These are phyloP conservation scores for Lerista edwardsae DNA, from an alignment of 2,797 vertebrate genomes.

Conservation along the genomic window DNA sequence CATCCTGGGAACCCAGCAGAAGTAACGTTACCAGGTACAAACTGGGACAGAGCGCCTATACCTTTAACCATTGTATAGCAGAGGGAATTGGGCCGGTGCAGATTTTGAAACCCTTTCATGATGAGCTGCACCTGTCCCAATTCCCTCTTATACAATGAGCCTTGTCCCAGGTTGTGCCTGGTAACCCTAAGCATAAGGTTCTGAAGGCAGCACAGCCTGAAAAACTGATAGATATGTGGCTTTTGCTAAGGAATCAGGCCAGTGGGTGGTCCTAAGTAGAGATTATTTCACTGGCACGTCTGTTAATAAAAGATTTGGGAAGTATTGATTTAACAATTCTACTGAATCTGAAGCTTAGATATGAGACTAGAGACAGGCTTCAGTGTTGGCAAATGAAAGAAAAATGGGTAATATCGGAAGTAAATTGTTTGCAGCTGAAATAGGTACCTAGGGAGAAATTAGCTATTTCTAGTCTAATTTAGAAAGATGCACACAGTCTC, in stretches of 20 bases:
- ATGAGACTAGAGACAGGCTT: not conserved
- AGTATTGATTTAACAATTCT: not conserved
- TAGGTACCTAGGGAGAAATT: not conserved
- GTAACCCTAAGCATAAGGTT: no score
- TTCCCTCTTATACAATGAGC: no score
- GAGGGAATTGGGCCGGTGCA: no score
- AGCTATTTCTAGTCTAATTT: not conserved
- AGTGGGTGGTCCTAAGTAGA: not conserved
- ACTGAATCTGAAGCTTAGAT: constrained; percentile 27
- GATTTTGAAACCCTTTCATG: no score
- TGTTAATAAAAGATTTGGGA: not conserved
- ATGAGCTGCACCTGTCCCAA: no score
- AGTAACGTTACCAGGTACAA: no score
- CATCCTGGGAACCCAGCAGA: not conserved
- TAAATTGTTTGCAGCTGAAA: not conserved
- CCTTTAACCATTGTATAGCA: no score
- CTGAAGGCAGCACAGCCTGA: not conserved
- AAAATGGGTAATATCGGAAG: constrained; percentile 30
- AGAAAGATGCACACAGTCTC: not conserved
- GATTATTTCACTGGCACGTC: not conserved
- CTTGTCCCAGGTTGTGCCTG: no score
- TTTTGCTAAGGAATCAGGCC: not conserved
- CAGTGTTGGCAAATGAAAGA: not conserved
- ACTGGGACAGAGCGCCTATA: no score
- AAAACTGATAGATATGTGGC: not conserved